Base-by-base conservation (phyloP, 1,140 invertebrate species). In the Neotoxoptera formosana region DNA sequence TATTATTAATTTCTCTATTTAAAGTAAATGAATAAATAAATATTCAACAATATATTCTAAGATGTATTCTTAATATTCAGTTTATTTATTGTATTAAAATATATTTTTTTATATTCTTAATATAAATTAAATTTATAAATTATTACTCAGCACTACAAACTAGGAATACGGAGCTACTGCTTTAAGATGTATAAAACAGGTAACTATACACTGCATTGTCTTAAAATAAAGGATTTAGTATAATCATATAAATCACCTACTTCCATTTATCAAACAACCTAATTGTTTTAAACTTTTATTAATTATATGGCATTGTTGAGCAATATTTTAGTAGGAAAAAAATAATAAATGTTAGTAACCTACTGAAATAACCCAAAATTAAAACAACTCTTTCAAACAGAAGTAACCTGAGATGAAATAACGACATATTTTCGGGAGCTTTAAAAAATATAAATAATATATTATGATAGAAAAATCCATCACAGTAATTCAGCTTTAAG, bases 241-340 rank as follows among this genome's bases (percentile, higher is more conserved):
- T n/a, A n/a, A 67, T 30, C 30, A 76, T 30, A 76, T 76, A 76
- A 76, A 76, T 76, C n/a, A 76, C 17, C 30, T 76, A 76, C 30
- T 76, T 76, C 3, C 4, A 76, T 30, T 67, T 60, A 60, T 60
- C 25, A 67, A 67, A 67, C 30, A 67, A n/a, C 60, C 30, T 67
- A 14, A n/a, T 67, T 76, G 60, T 76, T 34, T 67, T 76, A n/a
- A 76, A 76, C 60, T 76, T 76, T 76, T 76, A 76, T 76, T n/a
- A 76, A 67, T 67, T 67, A 67, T 67, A 67, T 67, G 60, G 30
- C 14, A 67, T 67, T 67, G 25, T n/a, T 67, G 60, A 67, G 30
- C 30, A 67, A 67, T 30, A 67, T 67, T 67, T 67, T 30, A 30
- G 30, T 30, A 30, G 30, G 11, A 60, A 60, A 60, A 60, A 17